Percentiles rank a stretch among this genome's conserved stretches.
These are phyloP conservation scores for Gymnogyps californianus DNA, from an alignment of 2,113 vertebrate species.

Conservation along the genomic window DNA sequence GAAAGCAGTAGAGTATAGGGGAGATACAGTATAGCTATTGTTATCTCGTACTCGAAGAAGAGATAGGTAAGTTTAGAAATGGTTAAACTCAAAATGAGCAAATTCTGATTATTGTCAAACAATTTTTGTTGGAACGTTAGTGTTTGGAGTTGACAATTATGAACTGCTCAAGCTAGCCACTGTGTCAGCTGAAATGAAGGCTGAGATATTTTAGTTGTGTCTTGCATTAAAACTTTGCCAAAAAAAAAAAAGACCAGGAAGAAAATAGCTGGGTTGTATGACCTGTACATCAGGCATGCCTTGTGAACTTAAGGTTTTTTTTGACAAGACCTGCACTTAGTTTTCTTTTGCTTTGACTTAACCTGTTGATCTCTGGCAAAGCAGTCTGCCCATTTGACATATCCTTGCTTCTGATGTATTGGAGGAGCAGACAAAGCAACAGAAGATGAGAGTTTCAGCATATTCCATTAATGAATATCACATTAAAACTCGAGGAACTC, in stretches of 20 bases:
- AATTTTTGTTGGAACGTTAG: background rate
- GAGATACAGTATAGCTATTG: background rate
- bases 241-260: background rate
- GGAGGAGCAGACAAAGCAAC: background rate
- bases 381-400: slow-evolving; percentile 15
- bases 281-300: background rate
- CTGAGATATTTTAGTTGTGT: background rate
- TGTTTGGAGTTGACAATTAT: background rate
- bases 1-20: fast-evolving
- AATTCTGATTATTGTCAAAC: slow-evolving; percentile 9
- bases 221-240: slow-evolving; percentile 40
- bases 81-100: background rate
- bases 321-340: slow-evolving; percentile 9
- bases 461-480: background rate
- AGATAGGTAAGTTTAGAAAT: background rate
- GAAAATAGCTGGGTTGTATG: background rate
- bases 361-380: slow-evolving; percentile 35
- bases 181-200: background rate
- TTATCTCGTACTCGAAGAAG: background rate
- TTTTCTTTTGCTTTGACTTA: slow-evolving; percentile 48
- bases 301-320: background rate
- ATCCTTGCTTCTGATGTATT: background rate
- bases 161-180: background rate
- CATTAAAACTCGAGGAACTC: background rate
- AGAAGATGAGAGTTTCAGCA: background rate